phyloP scores from a whole-genome alignment of 2,113 vertebrate species.

The Pycnonotus jocosus region DNA sequence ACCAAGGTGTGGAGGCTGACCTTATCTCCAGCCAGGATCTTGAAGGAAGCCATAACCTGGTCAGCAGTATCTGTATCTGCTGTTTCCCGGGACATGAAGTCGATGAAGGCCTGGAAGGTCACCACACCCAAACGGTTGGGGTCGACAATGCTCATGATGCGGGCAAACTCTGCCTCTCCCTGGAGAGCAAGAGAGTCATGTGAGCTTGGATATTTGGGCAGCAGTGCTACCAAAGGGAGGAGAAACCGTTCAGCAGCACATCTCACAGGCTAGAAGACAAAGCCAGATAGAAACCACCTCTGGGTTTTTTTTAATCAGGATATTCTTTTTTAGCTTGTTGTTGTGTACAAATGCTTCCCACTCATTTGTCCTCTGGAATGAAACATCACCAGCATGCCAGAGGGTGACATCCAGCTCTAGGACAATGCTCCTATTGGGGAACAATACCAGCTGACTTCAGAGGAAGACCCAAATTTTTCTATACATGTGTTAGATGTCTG shows the following conservation, averaged over 20 bases:
- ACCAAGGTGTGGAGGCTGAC: slow-evolving; percentile 62
- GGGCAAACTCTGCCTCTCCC: slow-evolving; percentile 96
- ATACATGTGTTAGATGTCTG: not conserved
- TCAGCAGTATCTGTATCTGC: slow-evolving; percentile 97
- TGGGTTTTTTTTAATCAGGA: not conserved
- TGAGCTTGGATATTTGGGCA: not conserved
- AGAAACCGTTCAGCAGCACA: not conserved
- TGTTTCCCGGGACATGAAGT: slow-evolving; percentile 98
- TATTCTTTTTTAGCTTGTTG: not conserved
- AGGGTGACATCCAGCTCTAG: not conserved
- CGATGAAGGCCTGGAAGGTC: slow-evolving; percentile 98
- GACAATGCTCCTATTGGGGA: not conserved
- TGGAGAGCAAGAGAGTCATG: slow-evolving; percentile 60
- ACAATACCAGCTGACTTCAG: not conserved
- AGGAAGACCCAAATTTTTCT: not conserved
- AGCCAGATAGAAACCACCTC: not conserved
- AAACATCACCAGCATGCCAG: not conserved
- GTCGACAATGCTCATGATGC: slow-evolving; percentile 98
- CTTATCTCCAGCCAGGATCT: slow-evolving; percentile 97
- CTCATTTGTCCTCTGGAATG: not conserved
- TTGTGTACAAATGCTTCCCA: not conserved
- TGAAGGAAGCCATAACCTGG: slow-evolving; percentile 98
- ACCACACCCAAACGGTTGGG: slow-evolving; percentile 93
- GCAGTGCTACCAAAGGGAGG: not conserved
- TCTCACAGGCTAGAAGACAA: slow-evolving; percentile 7